These are phyloP conservation scores for Tichodroma muraria DNA, from an alignment of 2,113 vertebrate species.

Conservation along the genomic window DNA sequence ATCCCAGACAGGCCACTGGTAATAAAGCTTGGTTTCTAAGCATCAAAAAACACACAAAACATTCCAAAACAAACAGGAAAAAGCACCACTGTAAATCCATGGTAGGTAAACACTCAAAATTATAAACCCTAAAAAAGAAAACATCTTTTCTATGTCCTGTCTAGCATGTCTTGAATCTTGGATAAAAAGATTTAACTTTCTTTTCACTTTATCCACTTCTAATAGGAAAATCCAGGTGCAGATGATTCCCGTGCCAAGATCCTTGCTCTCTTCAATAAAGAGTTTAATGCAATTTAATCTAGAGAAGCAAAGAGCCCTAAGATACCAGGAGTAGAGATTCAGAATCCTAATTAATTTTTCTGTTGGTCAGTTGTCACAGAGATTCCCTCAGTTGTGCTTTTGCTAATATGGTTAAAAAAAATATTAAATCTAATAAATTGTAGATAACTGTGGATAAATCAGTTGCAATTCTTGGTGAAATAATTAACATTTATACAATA, in stretches of 20 bases:
- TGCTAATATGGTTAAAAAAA: not conserved
- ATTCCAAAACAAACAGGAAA: slow-evolving; percentile 20
- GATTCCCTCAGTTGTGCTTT: not conserved
- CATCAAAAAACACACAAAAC: not conserved
- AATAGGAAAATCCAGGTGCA: slow-evolving; percentile 68
- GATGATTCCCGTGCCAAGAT: slow-evolving; percentile 57
- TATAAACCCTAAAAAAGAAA: not conserved
- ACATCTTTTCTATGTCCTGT: not conserved
- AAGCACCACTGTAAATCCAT: not conserved
- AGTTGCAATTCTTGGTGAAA: not conserved
- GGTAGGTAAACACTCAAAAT: not conserved
- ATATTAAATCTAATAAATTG: not conserved
- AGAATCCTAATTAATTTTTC: slow-evolving; percentile 58
- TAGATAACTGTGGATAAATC: not conserved
- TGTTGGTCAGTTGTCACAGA: slow-evolving; percentile 24
- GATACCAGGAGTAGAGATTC: slow-evolving; percentile 2
- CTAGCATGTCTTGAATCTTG: not conserved
- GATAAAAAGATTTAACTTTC: slow-evolving; percentile 48
- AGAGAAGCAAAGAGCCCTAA: slow-evolving; percentile 45
- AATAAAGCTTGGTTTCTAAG: not conserved
- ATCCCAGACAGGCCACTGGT: not conserved
- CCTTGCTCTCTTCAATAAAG: slow-evolving; percentile 63
- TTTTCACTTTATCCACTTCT: slow-evolving; percentile 60
- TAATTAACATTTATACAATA: not conserved
- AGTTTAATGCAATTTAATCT: slow-evolving; percentile 56